Evolutionary conservation across 2,797 vertebrate genomes (phyloP), one percentile per base, ranked within the genome.

Genomic region (Kryptolebias ocellatus): DNA sequence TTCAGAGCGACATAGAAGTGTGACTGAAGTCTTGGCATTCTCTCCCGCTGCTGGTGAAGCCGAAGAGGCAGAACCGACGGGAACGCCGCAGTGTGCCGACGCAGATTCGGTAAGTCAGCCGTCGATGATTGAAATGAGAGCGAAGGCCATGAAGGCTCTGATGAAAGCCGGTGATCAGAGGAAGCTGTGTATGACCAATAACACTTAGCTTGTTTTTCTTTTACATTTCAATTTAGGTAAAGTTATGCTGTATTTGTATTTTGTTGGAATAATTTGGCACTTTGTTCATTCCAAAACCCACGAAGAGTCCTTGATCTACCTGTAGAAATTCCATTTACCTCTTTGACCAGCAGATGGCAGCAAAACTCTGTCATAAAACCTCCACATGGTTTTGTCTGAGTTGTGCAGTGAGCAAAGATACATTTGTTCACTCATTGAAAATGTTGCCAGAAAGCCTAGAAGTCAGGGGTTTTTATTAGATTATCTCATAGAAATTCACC

Each of bases 111-210:
- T 91, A 0, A 78, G 94, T 75, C 95, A 95, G 59, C 97, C 98
- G 0, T 99, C 97, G 0, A 93, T 96, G 88, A 80, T 99, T 1
- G 98, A 99, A 78, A 99, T 99, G 98, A 96, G 98, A 67, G 97
- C 97, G 0, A 92, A 97, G 73, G 98, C 98, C 49, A 99, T 99
- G 82, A 99, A 99, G 79, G 98, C 97, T 24, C 90, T 99, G 10
- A 99, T 99, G 98, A 99, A 98, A 89, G 98, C 98, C 70, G 94
- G 95, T 4, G 94, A 96, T 60, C 88, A 90, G 8, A 97, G 95
- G 73, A 96, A 94, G 53, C 77, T 79, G 5, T 90, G 71, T 65
- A 46, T 52, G 5, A 1, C 53, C 10, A 78, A 57, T 71, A 53
- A 55, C 6, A 0, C 51, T 24, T 85, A 73, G 61, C 9, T 4